Evolutionary conservation across 2,113 vertebrate species (phyloP).

Genomic region (Physeter macrocephalus): DNA sequence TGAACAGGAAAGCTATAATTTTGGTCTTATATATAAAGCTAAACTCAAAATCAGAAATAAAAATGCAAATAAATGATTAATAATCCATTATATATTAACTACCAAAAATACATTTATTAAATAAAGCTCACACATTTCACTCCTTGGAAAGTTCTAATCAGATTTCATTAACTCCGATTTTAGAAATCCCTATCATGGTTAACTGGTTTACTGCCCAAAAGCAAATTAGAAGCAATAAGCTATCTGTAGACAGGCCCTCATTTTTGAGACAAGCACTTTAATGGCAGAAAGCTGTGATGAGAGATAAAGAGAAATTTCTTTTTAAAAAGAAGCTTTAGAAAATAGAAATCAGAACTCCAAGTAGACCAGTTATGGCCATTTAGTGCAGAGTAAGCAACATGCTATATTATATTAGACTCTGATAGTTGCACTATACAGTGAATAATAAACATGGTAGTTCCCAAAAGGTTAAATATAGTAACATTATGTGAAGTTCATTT

Average conservation of each 20-base stretch:
- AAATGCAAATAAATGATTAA: constrained; percentile 37
- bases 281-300: constrained; percentile 3
- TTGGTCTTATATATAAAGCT: neutral
- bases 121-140: neutral
- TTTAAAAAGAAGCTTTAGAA: neutral
- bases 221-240: constrained; percentile 50
- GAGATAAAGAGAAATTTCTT: neutral
- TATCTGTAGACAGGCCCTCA: constrained; percentile 1
- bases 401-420: neutral
- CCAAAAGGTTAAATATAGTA: neutral
- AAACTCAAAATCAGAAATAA: constrained; percentile 30
- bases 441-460: neutral
- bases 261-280: constrained; percentile 24
- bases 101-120: constrained; percentile 18
- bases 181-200: constrained; percentile 30
- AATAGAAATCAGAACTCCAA: neutral
- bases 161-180: constrained; percentile 17
- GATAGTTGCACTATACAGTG: neutral
- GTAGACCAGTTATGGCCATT: neutral
- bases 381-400: neutral
- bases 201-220: constrained; percentile 17
- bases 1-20: neutral
- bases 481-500: neutral
- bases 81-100: constrained; percentile 26
- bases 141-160: constrained; percentile 9